Evolutionary conservation across 2,888 invertebrate species (phyloP).

Genomic region (Caenorhabditis sp.): DNA sequence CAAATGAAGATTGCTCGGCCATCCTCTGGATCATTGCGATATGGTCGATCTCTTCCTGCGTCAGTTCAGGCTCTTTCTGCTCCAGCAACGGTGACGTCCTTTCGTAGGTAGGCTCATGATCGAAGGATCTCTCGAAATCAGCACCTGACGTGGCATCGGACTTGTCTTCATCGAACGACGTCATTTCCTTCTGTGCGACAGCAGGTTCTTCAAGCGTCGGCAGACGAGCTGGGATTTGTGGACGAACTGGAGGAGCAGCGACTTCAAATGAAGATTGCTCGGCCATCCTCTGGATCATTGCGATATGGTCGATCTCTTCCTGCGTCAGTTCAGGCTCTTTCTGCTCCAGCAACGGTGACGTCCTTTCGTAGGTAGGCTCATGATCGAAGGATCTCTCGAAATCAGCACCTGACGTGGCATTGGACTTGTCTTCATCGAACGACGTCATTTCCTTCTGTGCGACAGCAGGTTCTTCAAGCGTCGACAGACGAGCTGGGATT

Average conservation of each 20-base stretch:
- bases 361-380: no score
- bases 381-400: conserved; percentile 22
- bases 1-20: conserved; percentile 36
- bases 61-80: conserved; percentile 23
- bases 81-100: conserved; percentile 15
- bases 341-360: conserved; percentile 5
- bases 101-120: no score
- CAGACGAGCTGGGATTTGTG: conserved; percentile 7
- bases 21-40: conserved; percentile 33
- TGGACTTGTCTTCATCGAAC: conserved; percentile 22
- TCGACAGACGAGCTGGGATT: not conserved
- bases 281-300: conserved; percentile 35
- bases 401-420: conserved; percentile 57
- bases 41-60: conserved; percentile 53
- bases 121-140: conserved; percentile 36
- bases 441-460: not conserved
- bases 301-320: conserved; percentile 53
- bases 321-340: conserved; percentile 23
- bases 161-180: conserved; percentile 1
- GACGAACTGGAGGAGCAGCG: not conserved
- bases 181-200: not conserved
- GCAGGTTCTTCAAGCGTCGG: conserved; percentile 12
- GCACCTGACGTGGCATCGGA: conserved; percentile 57
- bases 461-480: conserved; percentile 6
- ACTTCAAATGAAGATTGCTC: conserved; percentile 46